phyloP scores from a whole-genome alignment of 2,797 vertebrate species.

The Botia kubotai region DNA sequence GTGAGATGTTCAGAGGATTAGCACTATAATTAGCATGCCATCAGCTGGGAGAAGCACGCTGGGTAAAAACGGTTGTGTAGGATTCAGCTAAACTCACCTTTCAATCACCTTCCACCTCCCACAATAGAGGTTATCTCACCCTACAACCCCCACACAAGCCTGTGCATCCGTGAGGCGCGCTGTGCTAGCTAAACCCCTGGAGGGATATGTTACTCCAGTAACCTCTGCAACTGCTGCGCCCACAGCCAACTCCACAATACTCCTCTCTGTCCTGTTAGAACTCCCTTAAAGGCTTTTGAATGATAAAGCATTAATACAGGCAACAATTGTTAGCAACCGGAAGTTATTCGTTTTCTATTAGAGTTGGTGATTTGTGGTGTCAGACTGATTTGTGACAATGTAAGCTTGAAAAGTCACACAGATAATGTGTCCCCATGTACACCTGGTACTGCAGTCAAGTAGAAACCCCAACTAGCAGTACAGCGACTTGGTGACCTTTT shows the following conservation, averaged over 20 bases:
- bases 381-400: background rate
- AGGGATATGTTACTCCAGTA: constrained; percentile 27
- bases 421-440: background rate
- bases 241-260: background rate
- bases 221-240: constrained; percentile 1
- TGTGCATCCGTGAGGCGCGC: background rate
- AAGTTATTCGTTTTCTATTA: background rate
- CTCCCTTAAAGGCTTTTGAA: background rate
- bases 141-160: background rate
- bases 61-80: constrained; percentile 41
- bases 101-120: background rate
- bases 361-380: background rate
- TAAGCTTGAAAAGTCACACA: too few relatives aligned
- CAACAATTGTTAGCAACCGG: background rate
- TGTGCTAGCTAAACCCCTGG: background rate
- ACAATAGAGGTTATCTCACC: constrained; percentile 15
- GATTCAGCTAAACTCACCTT: constrained; percentile 30
- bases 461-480: background rate
- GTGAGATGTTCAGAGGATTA: constrained; percentile 39
- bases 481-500: background rate
- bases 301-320: background rate
- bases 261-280: background rate
- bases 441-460: background rate
- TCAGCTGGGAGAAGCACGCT: constrained; percentile 44
- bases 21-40: constrained; percentile 56